Evolutionary conservation across 2,797 vertebrate genomes (phyloP).

Genomic region (Brotula barbata): DNA sequence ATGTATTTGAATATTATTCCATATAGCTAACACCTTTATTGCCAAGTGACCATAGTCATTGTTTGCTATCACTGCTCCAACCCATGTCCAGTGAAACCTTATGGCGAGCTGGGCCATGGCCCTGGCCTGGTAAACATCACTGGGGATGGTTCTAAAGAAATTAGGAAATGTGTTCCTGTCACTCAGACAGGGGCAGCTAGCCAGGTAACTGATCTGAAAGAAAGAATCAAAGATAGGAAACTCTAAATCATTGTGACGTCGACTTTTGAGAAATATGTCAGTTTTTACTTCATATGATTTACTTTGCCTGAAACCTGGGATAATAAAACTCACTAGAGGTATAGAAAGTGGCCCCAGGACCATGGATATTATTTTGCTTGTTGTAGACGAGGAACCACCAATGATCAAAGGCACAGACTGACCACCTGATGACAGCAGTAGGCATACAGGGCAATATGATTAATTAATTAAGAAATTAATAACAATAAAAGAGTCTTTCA

Average conservation of each 20-base stretch:
- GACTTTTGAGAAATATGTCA: not conserved
- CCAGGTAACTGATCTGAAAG: conserved; percentile 74
- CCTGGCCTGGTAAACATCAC: conserved; percentile 67
- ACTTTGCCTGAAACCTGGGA: not conserved
- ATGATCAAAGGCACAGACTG: conserved; percentile 68
- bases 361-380: conserved; percentile 64
- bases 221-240: not conserved
- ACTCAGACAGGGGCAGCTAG: conserved; percentile 67
- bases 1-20: not conserved
- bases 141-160: conserved; percentile 75
- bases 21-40: not conserved
- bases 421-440: conserved; percentile 16
- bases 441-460: too few species aligned
- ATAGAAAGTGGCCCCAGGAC: conserved; percentile 66
- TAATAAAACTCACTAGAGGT: conserved; percentile 64
- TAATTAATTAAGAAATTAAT: too few species aligned
- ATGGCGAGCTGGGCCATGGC: conserved; percentile 64
- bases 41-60: not conserved
- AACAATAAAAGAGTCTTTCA: too few species aligned
- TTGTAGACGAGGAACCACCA: conserved; percentile 66
- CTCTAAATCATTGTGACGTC: too few species aligned
- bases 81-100: conserved; percentile 54
- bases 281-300: not conserved
- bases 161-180: conserved; percentile 55
- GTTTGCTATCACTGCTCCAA: not conserved